Evolutionary conservation across 2,113 vertebrate genomes (phyloP).

Genomic region (Anthoscopus minutus): DNA sequence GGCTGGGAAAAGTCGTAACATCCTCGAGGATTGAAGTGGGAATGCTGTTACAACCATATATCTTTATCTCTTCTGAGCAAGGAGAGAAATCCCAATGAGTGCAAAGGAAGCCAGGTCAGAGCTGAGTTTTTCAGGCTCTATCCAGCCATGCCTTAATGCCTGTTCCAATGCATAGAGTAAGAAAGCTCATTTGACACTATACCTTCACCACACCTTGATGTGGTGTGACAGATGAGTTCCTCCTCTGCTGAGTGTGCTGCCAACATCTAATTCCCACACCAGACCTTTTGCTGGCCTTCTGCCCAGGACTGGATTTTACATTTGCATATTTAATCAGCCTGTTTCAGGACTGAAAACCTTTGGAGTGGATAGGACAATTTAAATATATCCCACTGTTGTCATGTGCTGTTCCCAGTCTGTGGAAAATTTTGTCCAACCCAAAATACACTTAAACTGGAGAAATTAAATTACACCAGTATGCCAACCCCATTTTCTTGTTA

Average conservation of each 20-base stretch:
- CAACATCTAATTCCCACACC: neutral
- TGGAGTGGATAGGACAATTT: neutral
- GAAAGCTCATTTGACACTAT: neutral
- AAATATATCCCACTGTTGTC: neutral
- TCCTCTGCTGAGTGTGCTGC: neutral
- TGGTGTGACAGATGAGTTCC: neutral
- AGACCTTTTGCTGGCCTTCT: neutral
- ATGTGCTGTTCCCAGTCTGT: neutral
- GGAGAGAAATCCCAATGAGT: neutral
- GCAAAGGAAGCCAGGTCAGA: neutral
- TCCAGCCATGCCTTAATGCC: neutral
- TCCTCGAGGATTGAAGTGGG: neutral
- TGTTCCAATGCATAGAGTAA: neutral
- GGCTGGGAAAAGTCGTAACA: neutral
- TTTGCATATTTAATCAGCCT: neutral
- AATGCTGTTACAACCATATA: neutral
- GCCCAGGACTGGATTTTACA: neutral
- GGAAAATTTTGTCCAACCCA: neutral
- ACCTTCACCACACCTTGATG: neutral
- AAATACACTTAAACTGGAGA: neutral
- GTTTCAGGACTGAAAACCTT: neutral
- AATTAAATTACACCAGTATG: neutral
- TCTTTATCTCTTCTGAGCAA: neutral
- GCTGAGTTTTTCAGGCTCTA: neutral
- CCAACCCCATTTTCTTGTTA: neutral